Evolutionary conservation across 2,888 invertebrate species (phyloP).

Genomic region (Drosophila niveifrons): DNA sequence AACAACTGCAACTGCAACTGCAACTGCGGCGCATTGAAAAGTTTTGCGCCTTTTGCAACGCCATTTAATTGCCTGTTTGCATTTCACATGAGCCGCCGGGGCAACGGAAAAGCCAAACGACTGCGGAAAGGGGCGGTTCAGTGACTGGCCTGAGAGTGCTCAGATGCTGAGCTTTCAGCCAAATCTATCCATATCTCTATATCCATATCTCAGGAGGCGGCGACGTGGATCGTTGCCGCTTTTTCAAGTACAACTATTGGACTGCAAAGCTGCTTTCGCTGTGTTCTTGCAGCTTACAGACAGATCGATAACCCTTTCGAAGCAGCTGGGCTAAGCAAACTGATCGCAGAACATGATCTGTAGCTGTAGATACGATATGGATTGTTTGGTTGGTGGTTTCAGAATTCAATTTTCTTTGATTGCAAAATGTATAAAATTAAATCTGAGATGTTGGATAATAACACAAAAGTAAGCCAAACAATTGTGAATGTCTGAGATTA

Average conservation of each 20-base stretch:
- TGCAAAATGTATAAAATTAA: not conserved
- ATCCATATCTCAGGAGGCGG: constrained; percentile 34
- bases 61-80: constrained; percentile 81
- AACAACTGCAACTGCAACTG: constrained; percentile 51
- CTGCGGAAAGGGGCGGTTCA: constrained; percentile 33
- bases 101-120: constrained; percentile 5
- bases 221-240: constrained; percentile 17
- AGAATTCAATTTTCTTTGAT: not conserved
- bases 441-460: not conserved
- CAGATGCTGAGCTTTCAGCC: constrained; percentile 23
- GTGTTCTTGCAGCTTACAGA: not conserved
- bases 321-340: constrained; percentile 1
- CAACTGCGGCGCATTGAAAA: constrained; percentile 47
- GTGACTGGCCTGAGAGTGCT: constrained; percentile 13
- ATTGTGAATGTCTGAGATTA: too few species aligned
- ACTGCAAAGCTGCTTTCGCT: constrained; percentile 7
- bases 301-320: constrained; percentile 6
- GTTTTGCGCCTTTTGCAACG: constrained; percentile 74
- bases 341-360: not conserved
- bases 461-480: not conserved
- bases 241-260: not conserved
- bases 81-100: constrained; percentile 70
- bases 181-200: constrained; percentile 22
- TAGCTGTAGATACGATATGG: not conserved
- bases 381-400: not conserved